These are phyloP conservation scores for Maconellicoccus hirsutus DNA, from an alignment of 1,140 invertebrate genomes.

Conservation along the genomic window DNA sequence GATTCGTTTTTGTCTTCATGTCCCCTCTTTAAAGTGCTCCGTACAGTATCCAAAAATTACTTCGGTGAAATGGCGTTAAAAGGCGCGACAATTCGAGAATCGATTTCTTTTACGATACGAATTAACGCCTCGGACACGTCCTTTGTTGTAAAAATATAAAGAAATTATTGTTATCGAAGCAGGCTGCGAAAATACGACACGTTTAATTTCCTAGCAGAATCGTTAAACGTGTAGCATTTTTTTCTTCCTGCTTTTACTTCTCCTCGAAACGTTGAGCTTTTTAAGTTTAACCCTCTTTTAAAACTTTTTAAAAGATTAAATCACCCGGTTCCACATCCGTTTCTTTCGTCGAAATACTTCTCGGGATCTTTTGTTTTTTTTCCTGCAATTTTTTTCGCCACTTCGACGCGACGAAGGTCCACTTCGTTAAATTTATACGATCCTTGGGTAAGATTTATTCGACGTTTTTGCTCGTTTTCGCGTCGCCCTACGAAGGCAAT, in stretches of 20 bases:
- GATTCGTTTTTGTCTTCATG: too few species aligned
- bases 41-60: too few species aligned
- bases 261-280: not conserved
- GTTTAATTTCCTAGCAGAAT: not conserved
- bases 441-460: too few species aligned
- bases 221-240: not conserved
- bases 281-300: not conserved
- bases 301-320: slow-evolving; percentile 10
- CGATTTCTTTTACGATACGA: not conserved
- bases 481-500: too few species aligned
- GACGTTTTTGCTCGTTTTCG: too few species aligned
- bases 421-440: too few species aligned
- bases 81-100: not conserved
- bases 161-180: not conserved
- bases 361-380: not conserved
- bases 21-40: too few species aligned
- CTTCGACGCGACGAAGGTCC: too few species aligned
- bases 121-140: too few species aligned
- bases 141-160: not conserved
- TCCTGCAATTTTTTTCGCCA: not conserved
- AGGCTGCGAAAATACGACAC: not conserved
- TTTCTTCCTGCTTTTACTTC: not conserved
- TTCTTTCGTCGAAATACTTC: not conserved
- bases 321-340: not conserved
- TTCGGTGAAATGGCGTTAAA: too few species aligned